Base-by-base conservation (phyloP, 64 coral and sea anemone species). In the Anthopleura sola region DNA sequence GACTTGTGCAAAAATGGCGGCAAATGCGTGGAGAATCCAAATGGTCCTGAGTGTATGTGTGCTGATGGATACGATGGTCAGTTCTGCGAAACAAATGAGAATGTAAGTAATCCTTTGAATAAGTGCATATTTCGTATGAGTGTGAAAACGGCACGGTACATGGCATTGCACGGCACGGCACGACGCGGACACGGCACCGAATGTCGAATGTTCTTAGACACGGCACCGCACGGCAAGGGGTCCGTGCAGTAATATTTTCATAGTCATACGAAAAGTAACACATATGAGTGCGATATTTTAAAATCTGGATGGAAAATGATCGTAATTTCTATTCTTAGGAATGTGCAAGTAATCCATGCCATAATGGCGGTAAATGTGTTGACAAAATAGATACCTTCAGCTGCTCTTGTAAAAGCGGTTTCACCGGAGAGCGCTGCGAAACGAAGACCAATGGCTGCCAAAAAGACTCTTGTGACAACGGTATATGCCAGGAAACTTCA, bases 361-460 rank as follows among this genome's bases (percentile, higher is more conserved):
- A 88, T 85, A 95, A 99, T 87, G 97, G 97, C 14, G 97, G 97
- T 31, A 91, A 78, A 16, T 99, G 97, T 56, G 69, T 85, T 14
- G 87, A 92, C 68, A 34, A 60, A 80, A 46, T 89, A 33, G 49
- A 66, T 57, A 76, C 86, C 23, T 99, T 90, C 83, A 75, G 16
- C 71, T 99, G 97, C 75, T 68, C 19, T 10, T 99, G 97, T 85
- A 87, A 68, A 26, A 71, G 29, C 24, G 97, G 93, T 0, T 99
- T 87, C 28, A 90, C 85, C 28, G 97, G 97, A 19, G 91, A 90
- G 34, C 85, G 88, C 4, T 99, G 97, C 83, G 89, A 92, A 85
- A 88, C 82, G 10, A 94, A 85, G 33, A 77, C 88, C 80, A 87
- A 99, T 40, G 93, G 80, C 37, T 99, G 97, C 49, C 81, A 82